Evolutionary conservation across 2,888 invertebrate genomes (phyloP).

Genomic region (Eremobia ochroleuca): DNA sequence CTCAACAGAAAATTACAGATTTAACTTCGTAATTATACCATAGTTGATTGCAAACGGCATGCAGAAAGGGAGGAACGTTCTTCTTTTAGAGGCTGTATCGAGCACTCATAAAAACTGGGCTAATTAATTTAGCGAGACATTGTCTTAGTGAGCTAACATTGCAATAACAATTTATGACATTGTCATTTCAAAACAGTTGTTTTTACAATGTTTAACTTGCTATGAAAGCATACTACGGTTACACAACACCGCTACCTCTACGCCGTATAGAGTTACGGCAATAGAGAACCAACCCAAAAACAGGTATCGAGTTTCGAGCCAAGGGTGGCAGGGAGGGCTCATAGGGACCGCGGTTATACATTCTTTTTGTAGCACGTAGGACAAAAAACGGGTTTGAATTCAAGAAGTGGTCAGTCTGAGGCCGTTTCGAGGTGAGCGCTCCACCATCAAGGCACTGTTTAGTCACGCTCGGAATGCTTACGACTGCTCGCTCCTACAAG

Average conservation of each 20-base stretch:
- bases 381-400: conserved; percentile 84
- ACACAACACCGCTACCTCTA: conserved; percentile 2
- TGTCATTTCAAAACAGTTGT: conserved; percentile 9
- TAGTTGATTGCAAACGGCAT: not conserved
- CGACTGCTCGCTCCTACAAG: conserved; percentile 78
- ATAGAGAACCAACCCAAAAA: conserved; percentile 44
- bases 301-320: conserved; percentile 47
- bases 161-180: conserved; percentile 11
- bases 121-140: conserved; percentile 20
- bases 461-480: conserved; percentile 88
- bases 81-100: conserved; percentile 1
- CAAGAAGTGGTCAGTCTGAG: conserved; percentile 86
- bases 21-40: conserved; percentile 39
- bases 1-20: conserved; percentile 51
- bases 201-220: conserved; percentile 10
- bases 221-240: conserved; percentile 4
- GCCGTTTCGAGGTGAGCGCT: conserved; percentile 86
- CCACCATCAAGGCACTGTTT: conserved; percentile 80
- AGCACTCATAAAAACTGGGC: not conserved
- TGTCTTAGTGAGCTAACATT: conserved; percentile 29
- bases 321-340: conserved; percentile 54
- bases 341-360: conserved; percentile 61
- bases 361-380: conserved; percentile 75
- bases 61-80: not conserved
- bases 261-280: conserved; percentile 33